A percentile compares a stretch with the other conserved stretches of the same genome.
These are phyloP conservation scores for Panagrolaimus sp. DNA, from an alignment of 1,140 invertebrate genomes.

Conservation along the genomic window DNA sequence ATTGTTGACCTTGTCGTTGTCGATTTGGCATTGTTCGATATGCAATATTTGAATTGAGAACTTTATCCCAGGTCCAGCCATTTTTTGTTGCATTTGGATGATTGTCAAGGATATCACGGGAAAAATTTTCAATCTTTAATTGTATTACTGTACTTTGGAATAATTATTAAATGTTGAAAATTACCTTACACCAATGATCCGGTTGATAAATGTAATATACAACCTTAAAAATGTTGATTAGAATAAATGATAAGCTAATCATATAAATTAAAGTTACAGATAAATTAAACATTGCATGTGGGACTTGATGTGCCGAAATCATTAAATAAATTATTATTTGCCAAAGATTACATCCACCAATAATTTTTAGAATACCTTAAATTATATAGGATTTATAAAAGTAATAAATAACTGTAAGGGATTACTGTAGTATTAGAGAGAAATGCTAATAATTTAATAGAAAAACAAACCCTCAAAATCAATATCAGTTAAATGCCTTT, in stretches of 20 bases:
- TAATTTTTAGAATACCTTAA: conserved; percentile 42
- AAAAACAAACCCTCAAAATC: conserved; percentile 46
- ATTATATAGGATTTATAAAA: too few relatives aligned
- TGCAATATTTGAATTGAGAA: conserved; percentile 48
- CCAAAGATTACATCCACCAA: conserved; percentile 44
- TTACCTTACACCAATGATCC: conserved; percentile 57
- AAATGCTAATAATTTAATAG: conserved; percentile 38
- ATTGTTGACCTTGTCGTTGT: conserved; percentile 30
- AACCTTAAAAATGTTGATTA: not conserved
- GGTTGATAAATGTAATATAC: conserved; percentile 53
- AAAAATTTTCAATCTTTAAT: conserved; percentile 48
- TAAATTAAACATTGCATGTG: conserved; percentile 34
- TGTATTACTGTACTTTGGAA: too few relatives aligned
- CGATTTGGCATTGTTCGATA: conserved; percentile 42
- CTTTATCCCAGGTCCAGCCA: conserved; percentile 55
- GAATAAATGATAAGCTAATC: too few relatives aligned
- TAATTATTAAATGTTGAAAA: too few relatives aligned
- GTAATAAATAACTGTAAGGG: conserved; percentile 17
- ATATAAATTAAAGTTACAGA: not conserved
- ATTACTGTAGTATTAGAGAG: conserved; percentile 45
- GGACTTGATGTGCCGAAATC: conserved; percentile 42
- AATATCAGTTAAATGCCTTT: conserved; percentile 44
- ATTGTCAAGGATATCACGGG: conserved; percentile 44
- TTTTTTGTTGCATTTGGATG: conserved; percentile 35
- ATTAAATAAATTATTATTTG: conserved; percentile 47